phyloP scores from a whole-genome alignment of 1,140 invertebrate genomes.

The Panulirus ornatus region DNA sequence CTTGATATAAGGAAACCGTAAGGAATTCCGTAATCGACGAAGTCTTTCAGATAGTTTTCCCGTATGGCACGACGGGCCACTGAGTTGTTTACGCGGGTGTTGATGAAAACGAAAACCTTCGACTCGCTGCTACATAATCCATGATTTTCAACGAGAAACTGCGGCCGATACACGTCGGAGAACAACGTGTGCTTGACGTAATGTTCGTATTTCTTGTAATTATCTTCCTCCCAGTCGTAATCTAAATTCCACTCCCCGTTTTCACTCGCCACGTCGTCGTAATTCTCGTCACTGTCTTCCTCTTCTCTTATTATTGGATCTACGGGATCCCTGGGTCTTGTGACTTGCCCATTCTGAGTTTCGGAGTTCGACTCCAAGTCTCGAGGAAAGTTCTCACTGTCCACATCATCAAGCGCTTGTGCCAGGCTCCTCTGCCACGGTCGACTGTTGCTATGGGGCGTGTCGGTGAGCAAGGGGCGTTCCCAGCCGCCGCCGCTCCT shows the following conservation, averaged over 20 bases:
- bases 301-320: background rate
- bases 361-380: background rate
- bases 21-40: background rate
- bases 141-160: slow-evolving; percentile 18
- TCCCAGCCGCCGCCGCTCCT: too few relatives aligned
- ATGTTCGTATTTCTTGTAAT: slow-evolving; percentile 40
- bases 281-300: background rate
- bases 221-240: slow-evolving; percentile 36
- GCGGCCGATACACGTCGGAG: slow-evolving; percentile 12
- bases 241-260: background rate
- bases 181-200: slow-evolving; percentile 33
- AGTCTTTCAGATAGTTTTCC: background rate
- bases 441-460: too few relatives aligned
- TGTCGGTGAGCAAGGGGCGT: too few relatives aligned
- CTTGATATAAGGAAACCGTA: slow-evolving; percentile 54
- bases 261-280: background rate
- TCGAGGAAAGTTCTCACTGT: background rate
- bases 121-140: slow-evolving; percentile 11
- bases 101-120: slow-evolving; percentile 34
- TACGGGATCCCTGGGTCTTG: background rate
- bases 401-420: background rate
- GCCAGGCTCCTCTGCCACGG: background rate
- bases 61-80: slow-evolving; percentile 9
- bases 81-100: slow-evolving; percentile 15
- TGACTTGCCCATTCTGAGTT: background rate